Base-by-base conservation (phyloP, 2,113 vertebrate genomes). In the Sylvietta virens region DNA sequence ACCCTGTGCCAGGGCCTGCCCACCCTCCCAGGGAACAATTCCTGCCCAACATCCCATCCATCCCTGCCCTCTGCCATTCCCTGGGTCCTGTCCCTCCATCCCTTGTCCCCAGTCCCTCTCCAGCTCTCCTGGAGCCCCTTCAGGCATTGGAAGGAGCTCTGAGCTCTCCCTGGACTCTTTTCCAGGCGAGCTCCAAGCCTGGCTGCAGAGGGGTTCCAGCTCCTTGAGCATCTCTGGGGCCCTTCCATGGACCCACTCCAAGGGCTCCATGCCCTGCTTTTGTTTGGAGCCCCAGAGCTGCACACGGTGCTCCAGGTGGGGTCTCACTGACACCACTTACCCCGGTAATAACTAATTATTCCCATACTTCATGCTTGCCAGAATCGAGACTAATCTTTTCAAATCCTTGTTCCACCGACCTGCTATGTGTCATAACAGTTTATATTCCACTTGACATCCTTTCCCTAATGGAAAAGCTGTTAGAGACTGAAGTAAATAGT, bases 131-230 rank as follows among this genome's bases (percentile, higher is more conserved):
- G 78, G 28, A 60, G 45, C 53, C 33, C 53, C 60, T 74, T 53
- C 1, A 21, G 20, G 13, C 19, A 0, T 53, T 28, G 33, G 0
- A 1, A 33, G 14, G 37, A 18, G 19, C 44, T 73, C 51, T 58
- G 18, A 58, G n/a, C 5, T 81, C 44, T 51, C 33, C 15, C 23
- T 51, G 45, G 37, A 73, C 33, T 13, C 42, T 2, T 56, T 8
- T 44, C 76, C 27, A n/a, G 28, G 28, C n/a, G 45, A 44, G 1
- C n/a, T 1, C 40, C 50, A 23, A 58, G 37, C 27, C 50, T 72
- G 66, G 5, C 22, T 71, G 13, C 44, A 60, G n/a, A 45, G 18
- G 15, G n/a, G 39, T 30, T 78, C 48, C 44, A 57, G 37, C 27
- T 48, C 50, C 39, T 1, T 5, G 20, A 54, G 17, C 21, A 15